Percentiles rank a stretch among this genome's conserved stretches.
These are phyloP conservation scores for Sepioteuthis lessoniana DNA, from an alignment of 2,888 invertebrate genomes.

Conservation along the genomic window DNA sequence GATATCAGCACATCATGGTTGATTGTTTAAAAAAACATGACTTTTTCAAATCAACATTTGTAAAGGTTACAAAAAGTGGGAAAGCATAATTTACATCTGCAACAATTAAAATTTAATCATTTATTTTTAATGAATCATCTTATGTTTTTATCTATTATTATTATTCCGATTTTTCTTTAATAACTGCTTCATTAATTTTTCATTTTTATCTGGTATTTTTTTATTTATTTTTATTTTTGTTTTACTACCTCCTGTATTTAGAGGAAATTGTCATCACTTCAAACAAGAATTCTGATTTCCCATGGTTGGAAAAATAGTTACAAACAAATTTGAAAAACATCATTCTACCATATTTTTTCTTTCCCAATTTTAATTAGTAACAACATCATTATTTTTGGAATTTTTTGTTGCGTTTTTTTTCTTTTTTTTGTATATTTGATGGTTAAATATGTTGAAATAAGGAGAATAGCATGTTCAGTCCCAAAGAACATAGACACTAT, in stretches of 20 bases:
- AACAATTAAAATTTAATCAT: constrained; percentile 17
- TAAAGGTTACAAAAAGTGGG: neutral
- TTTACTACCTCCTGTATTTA: neutral
- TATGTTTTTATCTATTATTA: neutral
- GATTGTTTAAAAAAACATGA: neutral
- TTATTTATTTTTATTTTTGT: neutral
- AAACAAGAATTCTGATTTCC: neutral
- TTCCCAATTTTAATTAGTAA: neutral
- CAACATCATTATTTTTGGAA: neutral
- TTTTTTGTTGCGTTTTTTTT: neutral
- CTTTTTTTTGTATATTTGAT: too few species aligned
- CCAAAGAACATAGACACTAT: neutral
- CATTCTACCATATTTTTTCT: neutral
- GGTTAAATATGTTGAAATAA: neutral
- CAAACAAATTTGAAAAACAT: neutral
- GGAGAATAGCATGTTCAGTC: neutral
- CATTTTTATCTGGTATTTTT: neutral
- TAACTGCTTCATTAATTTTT: neutral
- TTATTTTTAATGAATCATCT: neutral
- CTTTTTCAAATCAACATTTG: neutral
- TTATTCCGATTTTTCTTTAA: neutral
- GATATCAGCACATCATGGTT: neutral
- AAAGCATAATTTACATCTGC: neutral
- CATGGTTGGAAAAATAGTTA: neutral
- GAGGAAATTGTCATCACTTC: neutral